Evolutionary conservation across 2,113 vertebrate genomes (phyloP).

Genomic region (Sorex fumeus): DNA sequence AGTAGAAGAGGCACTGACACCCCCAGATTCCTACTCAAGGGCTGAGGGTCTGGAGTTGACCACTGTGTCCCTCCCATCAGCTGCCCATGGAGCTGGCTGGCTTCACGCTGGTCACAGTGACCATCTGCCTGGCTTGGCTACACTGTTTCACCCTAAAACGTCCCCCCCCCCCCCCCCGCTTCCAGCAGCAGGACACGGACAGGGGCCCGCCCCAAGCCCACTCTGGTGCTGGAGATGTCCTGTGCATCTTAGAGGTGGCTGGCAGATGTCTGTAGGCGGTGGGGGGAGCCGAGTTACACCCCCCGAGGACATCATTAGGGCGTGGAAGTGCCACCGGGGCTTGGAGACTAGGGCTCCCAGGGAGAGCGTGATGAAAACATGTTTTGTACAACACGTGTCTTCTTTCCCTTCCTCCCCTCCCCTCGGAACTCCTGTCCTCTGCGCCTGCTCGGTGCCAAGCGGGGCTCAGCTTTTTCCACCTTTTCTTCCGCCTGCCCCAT

Average conservation of each 20-base stretch:
- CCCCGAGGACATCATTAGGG: slow-evolving; percentile 83
- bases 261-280: slow-evolving; percentile 74
- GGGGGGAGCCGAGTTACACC: slow-evolving; percentile 55
- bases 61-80: no score
- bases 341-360: slow-evolving; percentile 78
- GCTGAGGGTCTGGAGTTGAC: no score
- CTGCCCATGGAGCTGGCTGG: background rate
- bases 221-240: slow-evolving; percentile 12
- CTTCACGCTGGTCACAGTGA: slow-evolving; percentile 26
- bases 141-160: background rate
- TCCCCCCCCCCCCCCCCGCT: background rate
- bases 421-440: background rate
- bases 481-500: slow-evolving; percentile 40
- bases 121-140: background rate
- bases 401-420: slow-evolving; percentile 34
- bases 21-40: no score
- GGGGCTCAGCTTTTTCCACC: slow-evolving; percentile 1
- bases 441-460: background rate
- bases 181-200: slow-evolving; percentile 5
- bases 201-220: slow-evolving; percentile 40
- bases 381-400: slow-evolving; percentile 80
- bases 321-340: slow-evolving; percentile 69
- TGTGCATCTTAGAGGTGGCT: slow-evolving; percentile 57
- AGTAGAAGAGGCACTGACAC: no score
- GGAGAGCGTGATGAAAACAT: slow-evolving; percentile 82